These are phyloP conservation scores for Laupala kohalensis DNA, from an alignment of 1,140 invertebrate species.

Conservation along the genomic window DNA sequence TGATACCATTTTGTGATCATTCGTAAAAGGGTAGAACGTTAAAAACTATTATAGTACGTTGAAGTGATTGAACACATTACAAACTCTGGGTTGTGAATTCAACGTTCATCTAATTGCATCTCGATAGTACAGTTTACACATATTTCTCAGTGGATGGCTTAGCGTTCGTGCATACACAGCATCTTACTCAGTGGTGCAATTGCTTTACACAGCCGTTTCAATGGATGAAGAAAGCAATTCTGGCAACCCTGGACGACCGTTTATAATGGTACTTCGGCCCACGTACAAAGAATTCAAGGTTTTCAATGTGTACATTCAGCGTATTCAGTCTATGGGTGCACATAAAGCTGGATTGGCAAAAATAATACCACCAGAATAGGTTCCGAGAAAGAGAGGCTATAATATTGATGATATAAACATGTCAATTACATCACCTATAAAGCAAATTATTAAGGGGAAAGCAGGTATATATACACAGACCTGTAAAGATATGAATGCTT, in stretches of 20 bases:
- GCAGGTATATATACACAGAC: slow-evolving; percentile 92
- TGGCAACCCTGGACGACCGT: slow-evolving; percentile 22
- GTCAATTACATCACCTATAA: slow-evolving; percentile 82
- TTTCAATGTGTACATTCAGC: slow-evolving; percentile 76
- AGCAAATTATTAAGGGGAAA: slow-evolving; percentile 73
- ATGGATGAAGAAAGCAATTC: not conserved
- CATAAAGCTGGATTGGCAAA: slow-evolving; percentile 89
- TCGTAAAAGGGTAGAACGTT: no score
- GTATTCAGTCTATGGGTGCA: slow-evolving; percentile 86
- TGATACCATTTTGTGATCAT: no score
- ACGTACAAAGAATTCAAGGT: slow-evolving; percentile 92
- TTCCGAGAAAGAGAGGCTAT: slow-evolving; percentile 73
- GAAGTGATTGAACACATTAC: no score
- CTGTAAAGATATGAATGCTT: slow-evolving; percentile 85
- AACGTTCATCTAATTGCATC: no score
- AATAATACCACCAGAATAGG: slow-evolving; percentile 90
- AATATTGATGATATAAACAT: slow-evolving; percentile 62
- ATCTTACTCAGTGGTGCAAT: no score
- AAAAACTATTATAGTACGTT: no score
- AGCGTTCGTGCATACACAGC: no score
- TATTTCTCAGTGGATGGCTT: no score
- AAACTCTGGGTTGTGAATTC: not conserved
- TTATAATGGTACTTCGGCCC: slow-evolving; percentile 85
- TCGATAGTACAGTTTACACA: no score
- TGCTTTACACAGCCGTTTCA: not conserved